A percentile compares a stretch with the other conserved stretches of the same genome.
These are phyloP conservation scores for Phalacrocorax aristotelis DNA, from an alignment of 2,113 vertebrate genomes.

Conservation along the genomic window DNA sequence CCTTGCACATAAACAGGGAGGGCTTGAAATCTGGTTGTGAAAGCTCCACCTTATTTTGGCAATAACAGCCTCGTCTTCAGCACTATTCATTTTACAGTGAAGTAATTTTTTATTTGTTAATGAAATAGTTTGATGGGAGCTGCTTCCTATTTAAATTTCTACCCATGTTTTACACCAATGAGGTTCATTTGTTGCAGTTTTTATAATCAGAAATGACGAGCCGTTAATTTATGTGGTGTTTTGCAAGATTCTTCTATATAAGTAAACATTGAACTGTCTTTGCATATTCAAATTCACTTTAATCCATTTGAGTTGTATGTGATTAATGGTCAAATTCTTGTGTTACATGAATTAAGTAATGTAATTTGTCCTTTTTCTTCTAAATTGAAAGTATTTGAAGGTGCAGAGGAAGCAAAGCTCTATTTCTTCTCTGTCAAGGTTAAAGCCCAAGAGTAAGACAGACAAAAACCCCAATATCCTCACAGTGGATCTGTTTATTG, in stretches of 20 bases:
- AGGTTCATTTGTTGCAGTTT: neutral
- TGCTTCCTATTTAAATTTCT: neutral
- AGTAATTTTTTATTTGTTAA: neutral
- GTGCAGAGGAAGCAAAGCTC: conserved; percentile 9
- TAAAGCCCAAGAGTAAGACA: conserved; percentile 51
- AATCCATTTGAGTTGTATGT: conserved; percentile 45
- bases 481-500: conserved; percentile 59
- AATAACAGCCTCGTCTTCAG: neutral
- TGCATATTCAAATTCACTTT: conserved; percentile 25
- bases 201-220: neutral
- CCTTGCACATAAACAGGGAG: neutral
- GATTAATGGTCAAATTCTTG: conserved; percentile 44
- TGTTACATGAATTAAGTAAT: conserved; percentile 30
- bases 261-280: neutral
- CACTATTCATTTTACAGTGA: neutral
- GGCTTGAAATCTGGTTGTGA: neutral
- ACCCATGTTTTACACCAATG: neutral
- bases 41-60: neutral
- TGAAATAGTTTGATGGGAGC: neutral
- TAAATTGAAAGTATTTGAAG: conserved; percentile 31
- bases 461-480: neutral
- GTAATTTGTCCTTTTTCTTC: conserved; percentile 42
- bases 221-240: conserved; percentile 5
- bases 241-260: conserved; percentile 16
- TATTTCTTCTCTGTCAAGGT: conserved; percentile 57